Conservation (phyloP, 2,113 vertebrate species). For the Clinocottus analis region DNA sequence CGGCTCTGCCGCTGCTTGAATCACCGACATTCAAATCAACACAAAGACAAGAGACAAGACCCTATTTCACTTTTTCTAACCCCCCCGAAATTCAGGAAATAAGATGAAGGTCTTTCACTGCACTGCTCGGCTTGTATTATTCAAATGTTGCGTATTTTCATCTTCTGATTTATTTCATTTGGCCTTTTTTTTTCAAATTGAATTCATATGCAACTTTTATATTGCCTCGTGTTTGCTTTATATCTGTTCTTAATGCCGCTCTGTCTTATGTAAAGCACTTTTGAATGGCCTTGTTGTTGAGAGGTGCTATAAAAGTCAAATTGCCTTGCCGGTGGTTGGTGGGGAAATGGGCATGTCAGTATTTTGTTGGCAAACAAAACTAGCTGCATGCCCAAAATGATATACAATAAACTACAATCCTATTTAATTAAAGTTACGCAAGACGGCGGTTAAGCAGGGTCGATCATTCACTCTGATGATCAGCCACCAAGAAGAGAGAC, state of each 20-base stretch:
- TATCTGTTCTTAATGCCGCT: not conserved
- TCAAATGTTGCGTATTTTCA: not conserved
- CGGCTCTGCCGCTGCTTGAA: not conserved
- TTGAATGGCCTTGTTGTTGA: not conserved
- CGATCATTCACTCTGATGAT: conserved; percentile 25
- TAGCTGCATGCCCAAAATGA: conserved; percentile 11
- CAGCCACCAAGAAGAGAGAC: conserved; percentile 28
- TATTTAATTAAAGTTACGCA: conserved; percentile 4
- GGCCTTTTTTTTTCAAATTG: not conserved
- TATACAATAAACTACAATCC: not conserved
- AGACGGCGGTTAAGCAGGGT: conserved; percentile 1
- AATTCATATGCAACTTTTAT: not conserved
- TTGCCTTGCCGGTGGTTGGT: not conserved
- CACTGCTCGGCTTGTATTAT: not conserved
- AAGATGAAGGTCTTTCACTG: not conserved
- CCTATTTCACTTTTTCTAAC: not conserved
- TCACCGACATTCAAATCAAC: not conserved
- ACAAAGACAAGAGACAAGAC: not conserved
- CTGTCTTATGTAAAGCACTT: not conserved
- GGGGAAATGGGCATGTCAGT: not conserved
- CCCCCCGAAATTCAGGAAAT: not conserved
- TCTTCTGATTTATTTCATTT: not conserved
- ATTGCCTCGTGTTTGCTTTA: not conserved
- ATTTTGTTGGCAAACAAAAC: conserved; percentile 10
- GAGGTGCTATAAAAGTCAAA: not conserved